Evolutionary conservation across 1,140 invertebrate species (phyloP).

Genomic region (Oncopodura yosiiana): DNA sequence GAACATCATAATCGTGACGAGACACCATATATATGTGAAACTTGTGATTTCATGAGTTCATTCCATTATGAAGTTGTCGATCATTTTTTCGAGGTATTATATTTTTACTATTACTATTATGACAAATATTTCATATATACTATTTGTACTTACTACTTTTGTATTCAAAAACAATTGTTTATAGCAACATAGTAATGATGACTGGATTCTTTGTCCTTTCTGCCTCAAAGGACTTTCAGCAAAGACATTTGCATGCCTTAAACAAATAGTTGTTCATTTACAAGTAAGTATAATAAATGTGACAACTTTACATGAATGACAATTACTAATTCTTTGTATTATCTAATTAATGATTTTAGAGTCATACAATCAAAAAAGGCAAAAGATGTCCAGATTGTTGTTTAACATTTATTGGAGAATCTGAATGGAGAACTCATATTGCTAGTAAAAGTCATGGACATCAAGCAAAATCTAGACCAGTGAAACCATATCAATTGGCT

Average conservation of each 20-base stretch:
- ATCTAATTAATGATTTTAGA: conserved; percentile 11
- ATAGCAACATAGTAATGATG: conserved; percentile 49
- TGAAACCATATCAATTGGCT: background rate
- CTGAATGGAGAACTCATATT: conserved; percentile 17
- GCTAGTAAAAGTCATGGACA: background rate
- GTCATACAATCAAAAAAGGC: conserved; percentile 11
- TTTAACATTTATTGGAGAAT: conserved; percentile 13
- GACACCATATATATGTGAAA: conserved; percentile 65
- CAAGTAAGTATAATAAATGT: conserved; percentile 28
- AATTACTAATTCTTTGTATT: background rate
- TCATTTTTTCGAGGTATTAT: conserved; percentile 53
- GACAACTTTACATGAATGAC: background rate
- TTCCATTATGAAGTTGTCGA: conserved; percentile 60
- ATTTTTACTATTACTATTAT: background rate
- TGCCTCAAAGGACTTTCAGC: conserved; percentile 53
- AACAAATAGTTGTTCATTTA: conserved; percentile 37
- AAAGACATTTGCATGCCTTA: conserved; percentile 24
- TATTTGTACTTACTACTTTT: background rate
- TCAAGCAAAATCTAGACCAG: background rate
- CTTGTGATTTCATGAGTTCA: conserved; percentile 61
- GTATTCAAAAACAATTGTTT: conserved; percentile 2
- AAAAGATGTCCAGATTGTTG: conserved; percentile 21
- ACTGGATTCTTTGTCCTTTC: conserved; percentile 58
- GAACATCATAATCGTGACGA: conserved; percentile 62
- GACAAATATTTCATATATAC: background rate